Evolutionary conservation across 2,888 invertebrate genomes (phyloP), one percentile per base, ranked within the genome.

Genomic region (Ptychoptera albimana): DNA sequence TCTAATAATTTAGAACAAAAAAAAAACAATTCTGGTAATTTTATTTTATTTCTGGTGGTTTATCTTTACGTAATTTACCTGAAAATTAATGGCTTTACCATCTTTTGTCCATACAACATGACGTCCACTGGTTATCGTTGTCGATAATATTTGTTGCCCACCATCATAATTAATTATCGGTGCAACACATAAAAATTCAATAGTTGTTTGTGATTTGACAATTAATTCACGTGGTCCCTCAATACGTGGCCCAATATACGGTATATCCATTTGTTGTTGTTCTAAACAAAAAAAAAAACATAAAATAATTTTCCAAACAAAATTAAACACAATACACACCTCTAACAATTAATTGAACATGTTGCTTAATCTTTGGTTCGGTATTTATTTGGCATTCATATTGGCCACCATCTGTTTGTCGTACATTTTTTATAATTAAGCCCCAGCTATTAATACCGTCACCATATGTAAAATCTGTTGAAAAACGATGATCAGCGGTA

Each of bases 331-430:
- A 32, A 32, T 11, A 32, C 41, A 23, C 34, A 45, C 45, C 45
- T 34, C 45, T 34, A 32, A 45, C 45, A 10, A 45, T 42, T 13
- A 45, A 37, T 8, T 37, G 37, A 16, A 45, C 45, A 39, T 45
- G 42, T 15, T 29, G 34, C 37, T 45, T 45, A 34, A 45, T 37
- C 38, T 45, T 45, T 8, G 45, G 45, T 34, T 41, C 41, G 9
- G 45, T 45, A 29, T 38, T 45, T 34, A 45, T 35, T 38, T 45
- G 45, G 23, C 45, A 45, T 34, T 45, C 45, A 35, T 45, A 45
- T 13, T 45, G 39, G 10, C 45, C 45, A 23, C 37, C 42, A 38
- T 45, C 45, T 7, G 41, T 13, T n/a, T 14, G 9, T 32, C 37
- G 35, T 42, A 37, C 38, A 41, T 45, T 45, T 38, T 42, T 14